Percentiles rank a stretch among this genome's conserved stretches.
These are phyloP conservation scores for Temnopleurus reevesii DNA, from an alignment of 53 echinoderm and acorn worm genomes.

Conservation along the genomic window DNA sequence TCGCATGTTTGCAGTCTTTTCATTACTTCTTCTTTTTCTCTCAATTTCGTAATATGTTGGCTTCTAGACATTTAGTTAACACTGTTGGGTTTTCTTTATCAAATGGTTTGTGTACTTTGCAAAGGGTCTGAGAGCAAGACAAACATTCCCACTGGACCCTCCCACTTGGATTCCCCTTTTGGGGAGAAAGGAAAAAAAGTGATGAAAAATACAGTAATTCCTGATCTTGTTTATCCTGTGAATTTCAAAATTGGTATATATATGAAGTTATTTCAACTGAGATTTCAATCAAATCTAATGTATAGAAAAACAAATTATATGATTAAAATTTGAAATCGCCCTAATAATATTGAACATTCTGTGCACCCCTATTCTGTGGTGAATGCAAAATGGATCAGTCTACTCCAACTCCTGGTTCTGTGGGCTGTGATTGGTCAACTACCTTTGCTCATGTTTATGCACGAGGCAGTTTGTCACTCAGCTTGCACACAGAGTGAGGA, in stretches of 20 bases:
- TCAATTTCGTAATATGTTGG: not conserved
- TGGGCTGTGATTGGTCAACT: no score
- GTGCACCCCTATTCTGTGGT: not conserved
- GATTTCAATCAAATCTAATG: no score
- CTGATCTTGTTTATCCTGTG: no score
- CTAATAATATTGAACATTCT: not conserved
- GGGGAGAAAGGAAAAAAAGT: not conserved
- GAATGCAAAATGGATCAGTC: not conserved
- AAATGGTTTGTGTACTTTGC: slow-evolving; percentile 18
- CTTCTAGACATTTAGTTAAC: slow-evolving; percentile 37
- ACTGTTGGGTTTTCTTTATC: not conserved
- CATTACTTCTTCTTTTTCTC: slow-evolving; percentile 16
- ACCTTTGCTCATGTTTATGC: no score
- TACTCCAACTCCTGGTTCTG: no score
- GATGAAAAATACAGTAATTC: no score
- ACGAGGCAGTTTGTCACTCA: no score
- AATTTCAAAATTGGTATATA: no score
- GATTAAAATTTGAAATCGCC: no score
- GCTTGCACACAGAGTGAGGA: no score
- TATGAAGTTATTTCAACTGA: no score
- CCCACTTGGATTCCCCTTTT: not conserved
- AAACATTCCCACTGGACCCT: not conserved
- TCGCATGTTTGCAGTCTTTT: slow-evolving; percentile 8
- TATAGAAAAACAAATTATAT: no score
- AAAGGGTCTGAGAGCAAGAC: slow-evolving; percentile 26